A percentile compares a stretch with the other conserved stretches of the same genome.
Conservation (phyloP, 1,140 invertebrate genomes). For the Drosophila rhopaloa region DNA sequence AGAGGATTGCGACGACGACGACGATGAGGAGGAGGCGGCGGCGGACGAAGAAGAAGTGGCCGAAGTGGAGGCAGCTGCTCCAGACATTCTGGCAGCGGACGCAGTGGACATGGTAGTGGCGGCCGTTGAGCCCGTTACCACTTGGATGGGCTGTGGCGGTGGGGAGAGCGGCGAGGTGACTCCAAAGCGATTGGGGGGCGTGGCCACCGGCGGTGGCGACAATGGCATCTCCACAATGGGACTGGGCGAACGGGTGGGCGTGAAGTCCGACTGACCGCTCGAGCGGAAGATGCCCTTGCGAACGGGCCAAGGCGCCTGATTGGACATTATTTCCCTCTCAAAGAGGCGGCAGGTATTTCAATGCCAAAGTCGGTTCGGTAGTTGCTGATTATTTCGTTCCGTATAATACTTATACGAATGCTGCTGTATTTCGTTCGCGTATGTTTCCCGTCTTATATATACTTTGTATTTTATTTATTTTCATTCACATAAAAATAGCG, state of each 20-base stretch:
- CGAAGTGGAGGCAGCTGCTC: constrained; percentile 35
- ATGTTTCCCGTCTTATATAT: constrained; percentile 41
- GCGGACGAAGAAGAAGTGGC: constrained; percentile 50
- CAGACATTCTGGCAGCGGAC: constrained; percentile 64
- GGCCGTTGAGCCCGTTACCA: constrained; percentile 48
- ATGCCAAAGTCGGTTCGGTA: constrained; percentile 48
- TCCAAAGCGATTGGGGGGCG: constrained; percentile 50
- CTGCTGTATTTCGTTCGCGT: constrained; percentile 10
- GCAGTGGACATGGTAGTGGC: constrained; percentile 53
- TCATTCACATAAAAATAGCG: constrained; percentile 78
- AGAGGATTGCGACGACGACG: constrained; percentile 57
- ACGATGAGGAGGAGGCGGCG: constrained; percentile 60
- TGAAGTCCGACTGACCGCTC: constrained; percentile 83
- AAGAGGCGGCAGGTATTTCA: constrained; percentile 43
- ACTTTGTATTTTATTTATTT: constrained; percentile 67
- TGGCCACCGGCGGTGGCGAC: constrained; percentile 79
- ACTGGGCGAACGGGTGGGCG: constrained; percentile 79
- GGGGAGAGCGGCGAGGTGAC: constrained; percentile 65
- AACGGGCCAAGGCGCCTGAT: constrained; percentile 89
- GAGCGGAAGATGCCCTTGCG: constrained; percentile 87
- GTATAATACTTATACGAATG: constrained; percentile 18
- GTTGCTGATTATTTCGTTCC: constrained; percentile 27
- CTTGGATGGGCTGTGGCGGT: constrained; percentile 78
- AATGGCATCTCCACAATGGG: constrained; percentile 84
- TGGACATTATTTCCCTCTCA: constrained; percentile 54